A percentile compares a stretch with the other conserved stretches of the same genome.
Evolutionary conservation across 1,140 invertebrate species (phyloP).

Genomic region (Lithobius niger): DNA sequence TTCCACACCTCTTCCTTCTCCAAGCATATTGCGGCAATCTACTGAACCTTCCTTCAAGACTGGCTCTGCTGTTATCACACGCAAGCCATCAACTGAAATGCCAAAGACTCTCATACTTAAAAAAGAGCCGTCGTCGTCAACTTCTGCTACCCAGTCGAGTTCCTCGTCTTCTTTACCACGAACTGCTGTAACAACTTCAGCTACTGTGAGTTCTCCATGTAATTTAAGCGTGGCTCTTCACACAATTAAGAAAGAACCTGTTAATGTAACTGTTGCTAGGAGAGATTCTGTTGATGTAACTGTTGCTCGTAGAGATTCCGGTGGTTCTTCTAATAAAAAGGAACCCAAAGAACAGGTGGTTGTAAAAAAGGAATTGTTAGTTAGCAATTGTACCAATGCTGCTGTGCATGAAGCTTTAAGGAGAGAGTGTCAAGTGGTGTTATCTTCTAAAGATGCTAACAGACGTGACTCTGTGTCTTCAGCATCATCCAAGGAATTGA

Average conservation of each 20-base stretch:
- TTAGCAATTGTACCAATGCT: not conserved
- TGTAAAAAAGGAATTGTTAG: not conserved
- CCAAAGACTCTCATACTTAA: constrained; percentile 4
- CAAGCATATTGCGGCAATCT: not conserved
- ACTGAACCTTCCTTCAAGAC: not conserved
- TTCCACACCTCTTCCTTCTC: not conserved
- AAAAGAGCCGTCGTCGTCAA: too few relatives aligned
- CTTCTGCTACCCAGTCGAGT: too few relatives aligned
- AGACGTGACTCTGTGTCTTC: too few relatives aligned
- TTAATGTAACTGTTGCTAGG: too few relatives aligned
- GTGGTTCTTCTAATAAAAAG: not conserved
- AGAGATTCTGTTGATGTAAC: too few relatives aligned
- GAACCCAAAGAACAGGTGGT: too few relatives aligned
- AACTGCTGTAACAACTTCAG: too few relatives aligned
- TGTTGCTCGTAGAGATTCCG: not conserved
- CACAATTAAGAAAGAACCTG: too few relatives aligned
- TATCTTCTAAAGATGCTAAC: too few relatives aligned
- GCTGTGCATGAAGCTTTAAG: not conserved
- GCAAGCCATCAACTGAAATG: not conserved
- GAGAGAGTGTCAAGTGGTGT: too few relatives aligned
- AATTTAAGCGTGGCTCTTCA: not conserved
- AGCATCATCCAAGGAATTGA: too few relatives aligned
- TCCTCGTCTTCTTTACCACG: constrained; percentile 1
- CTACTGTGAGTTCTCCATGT: not conserved
- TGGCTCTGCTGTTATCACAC: constrained; percentile 8